Conservation (phyloP, 2,888 invertebrate species). For the Epinotia ramella region DNA sequence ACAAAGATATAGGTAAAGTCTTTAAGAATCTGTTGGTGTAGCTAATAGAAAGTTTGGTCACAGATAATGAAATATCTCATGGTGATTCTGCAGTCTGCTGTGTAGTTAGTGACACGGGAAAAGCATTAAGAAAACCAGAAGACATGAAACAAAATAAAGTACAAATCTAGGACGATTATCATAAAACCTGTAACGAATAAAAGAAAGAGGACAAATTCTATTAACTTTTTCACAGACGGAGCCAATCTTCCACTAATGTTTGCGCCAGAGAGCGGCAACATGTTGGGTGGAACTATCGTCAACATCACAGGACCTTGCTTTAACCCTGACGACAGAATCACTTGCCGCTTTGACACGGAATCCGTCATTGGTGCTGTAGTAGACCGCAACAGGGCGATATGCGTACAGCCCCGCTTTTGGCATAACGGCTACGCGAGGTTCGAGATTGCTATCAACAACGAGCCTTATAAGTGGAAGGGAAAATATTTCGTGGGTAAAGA, state of each 20-base stretch:
- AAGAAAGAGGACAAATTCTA: neutral
- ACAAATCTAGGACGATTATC: neutral
- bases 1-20: conserved; percentile 91
- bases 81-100: neutral
- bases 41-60: neutral
- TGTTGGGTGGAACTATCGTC: conserved; percentile 98
- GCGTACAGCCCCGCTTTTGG: conserved; percentile 94
- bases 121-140: neutral
- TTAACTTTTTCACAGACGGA: conserved; percentile 85
- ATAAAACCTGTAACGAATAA: no score
- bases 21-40: neutral
- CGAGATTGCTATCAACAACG: conserved; percentile 93
- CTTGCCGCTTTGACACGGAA: conserved; percentile 93
- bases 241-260: conserved; percentile 93
- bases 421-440: conserved; percentile 96
- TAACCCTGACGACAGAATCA: conserved; percentile 89
- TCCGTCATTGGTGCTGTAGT: conserved; percentile 91
- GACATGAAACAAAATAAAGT: neutral
- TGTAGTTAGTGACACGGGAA: no score
- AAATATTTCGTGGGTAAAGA: conserved; percentile 94
- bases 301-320: conserved; percentile 99
- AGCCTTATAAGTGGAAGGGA: conserved; percentile 95
- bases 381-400: conserved; percentile 93
- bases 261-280: conserved; percentile 98
- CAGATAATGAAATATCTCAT: neutral